Percentiles rank a stretch among this genome's conserved stretches.
phyloP scores from a whole-genome alignment of 2,113 vertebrate genomes.

The Diphyllodes magnificus region DNA sequence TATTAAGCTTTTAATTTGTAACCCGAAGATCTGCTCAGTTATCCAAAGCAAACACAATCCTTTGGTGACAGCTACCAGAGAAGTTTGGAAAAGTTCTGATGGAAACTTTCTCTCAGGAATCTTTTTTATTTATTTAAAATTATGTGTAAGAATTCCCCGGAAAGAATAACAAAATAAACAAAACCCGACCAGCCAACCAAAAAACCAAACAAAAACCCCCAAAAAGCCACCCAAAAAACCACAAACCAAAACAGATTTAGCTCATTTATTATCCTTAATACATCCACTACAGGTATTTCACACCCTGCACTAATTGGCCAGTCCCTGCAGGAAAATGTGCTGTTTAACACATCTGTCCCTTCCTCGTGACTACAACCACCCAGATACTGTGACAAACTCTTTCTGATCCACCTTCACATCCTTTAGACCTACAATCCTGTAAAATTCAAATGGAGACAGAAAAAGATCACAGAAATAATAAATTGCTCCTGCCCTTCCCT shows the following conservation, averaged over 20 bases:
- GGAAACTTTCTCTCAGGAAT: neutral
- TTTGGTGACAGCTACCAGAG: neutral
- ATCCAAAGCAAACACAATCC: neutral
- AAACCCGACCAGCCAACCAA: neutral
- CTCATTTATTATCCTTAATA: neutral
- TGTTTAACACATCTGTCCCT: neutral
- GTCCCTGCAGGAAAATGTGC: neutral
- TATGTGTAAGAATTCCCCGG: neutral
- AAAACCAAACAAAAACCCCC: neutral
- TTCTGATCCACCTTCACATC: neutral
- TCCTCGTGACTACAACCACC: rapidly evolving
- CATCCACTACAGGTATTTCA: neutral
- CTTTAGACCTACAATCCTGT: neutral
- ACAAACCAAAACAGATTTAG: neutral
- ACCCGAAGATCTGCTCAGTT: neutral
- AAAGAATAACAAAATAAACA: neutral
- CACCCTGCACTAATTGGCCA: neutral
- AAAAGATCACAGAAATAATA: neutral
- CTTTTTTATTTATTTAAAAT: neutral
- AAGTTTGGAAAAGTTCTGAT: neutral
- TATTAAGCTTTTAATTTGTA: neutral
- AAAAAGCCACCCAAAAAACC: neutral
- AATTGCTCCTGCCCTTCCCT: neutral
- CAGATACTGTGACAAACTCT: too few species aligned
- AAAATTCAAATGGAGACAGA: neutral